Evolutionary conservation across 2,888 invertebrate genomes (phyloP).

Genomic region (Linyphia triangularis): DNA sequence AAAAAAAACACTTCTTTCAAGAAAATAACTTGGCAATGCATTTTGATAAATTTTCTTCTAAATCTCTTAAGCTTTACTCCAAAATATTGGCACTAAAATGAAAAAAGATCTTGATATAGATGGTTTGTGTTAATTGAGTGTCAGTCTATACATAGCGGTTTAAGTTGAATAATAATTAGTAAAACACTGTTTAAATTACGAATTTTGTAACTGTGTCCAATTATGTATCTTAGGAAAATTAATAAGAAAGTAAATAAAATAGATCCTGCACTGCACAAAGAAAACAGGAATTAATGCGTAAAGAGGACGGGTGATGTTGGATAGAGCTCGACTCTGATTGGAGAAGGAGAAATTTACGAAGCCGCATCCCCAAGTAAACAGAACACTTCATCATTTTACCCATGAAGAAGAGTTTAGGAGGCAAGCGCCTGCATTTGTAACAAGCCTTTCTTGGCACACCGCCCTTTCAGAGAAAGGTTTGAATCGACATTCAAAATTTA

Average conservation of each 20-base stretch:
- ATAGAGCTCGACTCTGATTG: slow-evolving; percentile 30
- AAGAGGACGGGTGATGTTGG: neutral
- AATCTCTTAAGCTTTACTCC: too few relatives aligned
- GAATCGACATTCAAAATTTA: too few relatives aligned
- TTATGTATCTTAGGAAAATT: neutral
- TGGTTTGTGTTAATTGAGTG: too few relatives aligned
- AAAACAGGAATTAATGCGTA: neutral
- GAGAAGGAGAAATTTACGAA: slow-evolving; percentile 47
- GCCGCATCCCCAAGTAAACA: slow-evolving; percentile 64
- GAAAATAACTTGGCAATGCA: too few relatives aligned
- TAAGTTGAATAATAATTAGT: too few relatives aligned
- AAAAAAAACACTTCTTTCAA: too few relatives aligned
- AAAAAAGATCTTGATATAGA: too few relatives aligned
- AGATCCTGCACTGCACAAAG: neutral
- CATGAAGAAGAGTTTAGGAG: slow-evolving; percentile 7
- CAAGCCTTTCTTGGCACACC: neutral
- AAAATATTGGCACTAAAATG: too few relatives aligned
- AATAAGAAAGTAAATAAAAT: neutral
- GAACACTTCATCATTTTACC: slow-evolving; percentile 66
- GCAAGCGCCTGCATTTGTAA: neutral
- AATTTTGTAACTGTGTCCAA: neutral
- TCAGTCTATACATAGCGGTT: too few relatives aligned
- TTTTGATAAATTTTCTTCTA: too few relatives aligned
- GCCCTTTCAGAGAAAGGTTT: neutral
- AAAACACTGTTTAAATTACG: too few relatives aligned